These are phyloP conservation scores for Macroglossus sobrinus DNA, from an alignment of 2,113 vertebrate genomes.

Conservation along the genomic window DNA sequence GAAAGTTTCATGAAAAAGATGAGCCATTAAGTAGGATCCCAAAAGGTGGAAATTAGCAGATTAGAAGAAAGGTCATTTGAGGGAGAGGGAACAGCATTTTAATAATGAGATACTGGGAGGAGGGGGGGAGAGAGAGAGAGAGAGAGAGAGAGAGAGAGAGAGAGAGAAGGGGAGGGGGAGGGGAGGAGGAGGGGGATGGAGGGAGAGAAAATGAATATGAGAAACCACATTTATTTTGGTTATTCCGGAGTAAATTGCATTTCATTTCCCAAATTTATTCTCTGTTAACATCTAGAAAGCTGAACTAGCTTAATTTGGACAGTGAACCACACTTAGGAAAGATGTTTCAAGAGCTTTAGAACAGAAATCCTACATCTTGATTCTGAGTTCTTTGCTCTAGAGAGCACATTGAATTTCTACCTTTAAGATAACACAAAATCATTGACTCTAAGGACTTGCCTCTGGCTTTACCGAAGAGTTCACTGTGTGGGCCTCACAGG, in stretches of 20 bases:
- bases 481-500: neutral
- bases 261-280: slow-evolving; percentile 13
- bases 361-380: neutral
- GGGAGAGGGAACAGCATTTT: neutral
- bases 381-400: slow-evolving; percentile 10
- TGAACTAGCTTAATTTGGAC: slow-evolving; percentile 7
- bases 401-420: neutral
- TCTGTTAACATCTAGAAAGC: slow-evolving; percentile 4
- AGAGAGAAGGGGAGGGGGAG: neutral
- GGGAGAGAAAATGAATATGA: neutral
- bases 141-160: neutral
- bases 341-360: neutral
- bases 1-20: neutral
- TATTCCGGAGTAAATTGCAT: neutral
- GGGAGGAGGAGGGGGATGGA: neutral
- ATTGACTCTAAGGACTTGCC: neutral
- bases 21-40: neutral
- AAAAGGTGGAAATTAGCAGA: neutral
- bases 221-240: neutral
- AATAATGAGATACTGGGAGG: neutral
- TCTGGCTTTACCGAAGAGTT: neutral
- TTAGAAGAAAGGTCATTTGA: neutral
- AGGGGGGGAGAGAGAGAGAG: neutral
- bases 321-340: neutral
- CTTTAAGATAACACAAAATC: neutral